These are phyloP conservation scores for Centrocercus urophasianus DNA, from an alignment of 2,113 vertebrate species.

Conservation along the genomic window DNA sequence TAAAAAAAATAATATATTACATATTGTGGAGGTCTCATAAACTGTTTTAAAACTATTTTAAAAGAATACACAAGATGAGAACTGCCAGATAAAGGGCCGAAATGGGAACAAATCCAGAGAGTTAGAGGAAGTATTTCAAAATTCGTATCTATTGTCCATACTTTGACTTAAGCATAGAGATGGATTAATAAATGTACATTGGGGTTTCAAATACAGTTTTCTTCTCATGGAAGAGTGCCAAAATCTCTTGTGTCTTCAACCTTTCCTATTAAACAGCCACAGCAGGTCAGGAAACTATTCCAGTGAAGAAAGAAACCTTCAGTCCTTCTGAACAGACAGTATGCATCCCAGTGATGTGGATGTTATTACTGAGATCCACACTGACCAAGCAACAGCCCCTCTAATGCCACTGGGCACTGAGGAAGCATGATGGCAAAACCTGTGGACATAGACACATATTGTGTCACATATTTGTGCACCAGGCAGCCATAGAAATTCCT, in stretches of 20 bases:
- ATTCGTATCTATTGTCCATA: background rate
- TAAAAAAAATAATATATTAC: background rate
- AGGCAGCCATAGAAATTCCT: background rate
- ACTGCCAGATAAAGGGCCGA: background rate
- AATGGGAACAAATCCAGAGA: background rate
- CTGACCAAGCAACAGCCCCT: background rate
- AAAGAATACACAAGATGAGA: background rate
- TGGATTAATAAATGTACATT: background rate
- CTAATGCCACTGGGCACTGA: background rate
- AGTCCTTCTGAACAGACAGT: background rate
- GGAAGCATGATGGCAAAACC: background rate
- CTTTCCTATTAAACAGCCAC: background rate
- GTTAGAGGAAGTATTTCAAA: background rate
- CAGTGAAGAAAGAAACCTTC: background rate
- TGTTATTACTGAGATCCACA: background rate
- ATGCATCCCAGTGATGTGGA: fast-evolving
- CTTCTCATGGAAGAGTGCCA: background rate
- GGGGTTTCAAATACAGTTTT: background rate
- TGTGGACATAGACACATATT: background rate
- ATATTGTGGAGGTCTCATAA: background rate
- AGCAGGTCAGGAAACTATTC: background rate
- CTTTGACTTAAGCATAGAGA: background rate
- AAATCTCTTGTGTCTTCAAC: background rate
- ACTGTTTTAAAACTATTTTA: background rate
- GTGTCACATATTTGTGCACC: background rate